phyloP scores from a whole-genome alignment of 2,113 vertebrate genomes.

The Oceanites oceanicus region DNA sequence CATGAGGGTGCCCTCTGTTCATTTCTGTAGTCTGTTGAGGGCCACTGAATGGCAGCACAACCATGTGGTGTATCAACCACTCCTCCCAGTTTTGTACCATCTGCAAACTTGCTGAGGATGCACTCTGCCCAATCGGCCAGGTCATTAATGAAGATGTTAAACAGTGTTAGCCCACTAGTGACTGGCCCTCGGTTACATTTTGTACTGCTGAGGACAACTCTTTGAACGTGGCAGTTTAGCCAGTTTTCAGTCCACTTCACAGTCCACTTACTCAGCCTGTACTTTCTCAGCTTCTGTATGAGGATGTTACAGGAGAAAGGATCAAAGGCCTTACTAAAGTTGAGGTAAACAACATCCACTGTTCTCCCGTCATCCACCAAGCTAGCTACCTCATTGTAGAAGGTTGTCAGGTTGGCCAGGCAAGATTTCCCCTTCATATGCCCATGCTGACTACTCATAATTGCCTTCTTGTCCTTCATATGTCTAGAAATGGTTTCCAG shows the following conservation, averaged over 20 bases:
- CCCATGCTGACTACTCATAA: not conserved
- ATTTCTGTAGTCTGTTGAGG: not conserved
- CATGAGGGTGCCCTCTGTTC: not conserved
- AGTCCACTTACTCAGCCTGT: not conserved
- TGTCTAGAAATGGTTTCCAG: not conserved
- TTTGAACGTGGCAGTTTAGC: not conserved
- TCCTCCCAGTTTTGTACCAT: not conserved
- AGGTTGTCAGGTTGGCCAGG: not conserved
- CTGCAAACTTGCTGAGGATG: not conserved
- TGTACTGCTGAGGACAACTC: not conserved
- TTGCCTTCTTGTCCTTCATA: not conserved
- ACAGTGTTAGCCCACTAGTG: not conserved
- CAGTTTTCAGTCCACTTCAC: not conserved
- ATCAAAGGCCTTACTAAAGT: not conserved
- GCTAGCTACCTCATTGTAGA: not conserved
- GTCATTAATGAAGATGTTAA: not conserved
- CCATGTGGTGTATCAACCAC: not conserved
- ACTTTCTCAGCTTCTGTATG: not conserved
- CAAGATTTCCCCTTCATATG: not conserved
- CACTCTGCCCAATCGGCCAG: not conserved
- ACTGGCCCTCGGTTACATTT: not conserved
- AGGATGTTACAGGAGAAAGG: not conserved
- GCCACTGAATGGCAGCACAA: not conserved
- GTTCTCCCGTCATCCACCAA: not conserved
- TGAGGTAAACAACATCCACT: not conserved